A percentile compares a stretch with the other conserved stretches of the same genome.
Evolutionary conservation across 2,797 vertebrate genomes (phyloP).

Genomic region (Emydoidea blandingii): DNA sequence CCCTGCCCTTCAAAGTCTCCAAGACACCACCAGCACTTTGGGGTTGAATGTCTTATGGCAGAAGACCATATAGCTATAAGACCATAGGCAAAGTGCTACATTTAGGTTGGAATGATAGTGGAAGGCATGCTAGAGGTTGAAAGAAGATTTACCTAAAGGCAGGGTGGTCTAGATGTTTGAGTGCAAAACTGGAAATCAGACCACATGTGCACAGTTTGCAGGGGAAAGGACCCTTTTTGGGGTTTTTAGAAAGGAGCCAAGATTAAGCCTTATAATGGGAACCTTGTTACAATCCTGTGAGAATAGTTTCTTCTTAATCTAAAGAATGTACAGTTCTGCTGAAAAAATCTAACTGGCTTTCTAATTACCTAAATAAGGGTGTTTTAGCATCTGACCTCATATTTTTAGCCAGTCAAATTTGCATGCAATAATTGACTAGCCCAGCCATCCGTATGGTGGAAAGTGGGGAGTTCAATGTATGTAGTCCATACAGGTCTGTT

Average conservation of each 20-base stretch:
- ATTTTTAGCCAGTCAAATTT: neutral
- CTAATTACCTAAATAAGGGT: neutral
- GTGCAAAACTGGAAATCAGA: neutral
- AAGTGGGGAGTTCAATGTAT: neutral
- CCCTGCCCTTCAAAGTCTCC: too few species aligned
- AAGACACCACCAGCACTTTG: too few species aligned
- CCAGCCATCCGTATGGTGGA: neutral
- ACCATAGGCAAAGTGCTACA: too few species aligned
- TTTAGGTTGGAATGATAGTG: neutral
- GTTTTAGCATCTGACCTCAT: neutral
- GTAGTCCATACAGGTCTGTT: neutral
- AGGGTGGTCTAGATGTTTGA: neutral
- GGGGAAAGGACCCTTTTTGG: neutral
- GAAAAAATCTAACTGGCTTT: neutral
- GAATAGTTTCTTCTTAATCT: neutral
- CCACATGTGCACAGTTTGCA: accelerated
- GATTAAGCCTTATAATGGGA: neutral
- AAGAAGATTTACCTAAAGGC: neutral
- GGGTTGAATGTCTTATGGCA: too few species aligned
- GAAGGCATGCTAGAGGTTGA: neutral
- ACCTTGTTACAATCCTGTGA: neutral
- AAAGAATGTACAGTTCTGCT: neutral
- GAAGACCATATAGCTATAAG: too few species aligned
- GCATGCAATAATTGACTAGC: neutral
- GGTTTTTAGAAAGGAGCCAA: neutral